Evolutionary conservation across 2,113 vertebrate species (phyloP).

Genomic region (Petroica traversi): DNA sequence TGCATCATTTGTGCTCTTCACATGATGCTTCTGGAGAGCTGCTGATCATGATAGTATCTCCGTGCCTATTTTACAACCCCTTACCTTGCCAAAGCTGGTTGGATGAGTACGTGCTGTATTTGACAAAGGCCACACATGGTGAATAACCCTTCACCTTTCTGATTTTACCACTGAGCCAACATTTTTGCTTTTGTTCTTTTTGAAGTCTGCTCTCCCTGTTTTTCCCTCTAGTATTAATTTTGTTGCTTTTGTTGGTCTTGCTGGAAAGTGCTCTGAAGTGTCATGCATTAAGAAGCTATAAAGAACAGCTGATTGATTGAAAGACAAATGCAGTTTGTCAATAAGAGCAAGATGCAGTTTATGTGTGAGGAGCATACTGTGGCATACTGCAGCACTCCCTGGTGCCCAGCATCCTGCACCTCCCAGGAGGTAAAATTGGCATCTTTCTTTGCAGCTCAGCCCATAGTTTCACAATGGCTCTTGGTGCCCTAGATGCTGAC

Average conservation of each 20-base stretch:
- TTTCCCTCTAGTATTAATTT: not conserved
- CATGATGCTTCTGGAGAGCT: not conserved
- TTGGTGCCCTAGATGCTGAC: not conserved
- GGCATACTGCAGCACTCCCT: fast-evolving
- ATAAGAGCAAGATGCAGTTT: not conserved
- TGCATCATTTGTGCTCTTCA: not conserved
- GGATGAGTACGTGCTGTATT: not conserved
- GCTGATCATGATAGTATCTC: not conserved
- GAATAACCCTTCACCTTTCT: not conserved
- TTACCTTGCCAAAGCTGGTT: not conserved
- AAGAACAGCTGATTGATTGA: not conserved
- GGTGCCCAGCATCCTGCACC: fast-evolving
- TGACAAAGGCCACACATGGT: not conserved
- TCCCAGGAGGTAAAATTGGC: fast-evolving
- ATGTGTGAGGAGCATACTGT: not conserved
- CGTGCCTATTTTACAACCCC: not conserved
- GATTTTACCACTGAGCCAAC: not conserved
- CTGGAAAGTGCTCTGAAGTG: not conserved
- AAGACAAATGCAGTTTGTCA: not conserved
- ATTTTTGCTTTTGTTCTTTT: not conserved
- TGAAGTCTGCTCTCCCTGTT: not conserved
- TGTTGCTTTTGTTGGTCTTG: not conserved
- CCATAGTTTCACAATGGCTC: not conserved
- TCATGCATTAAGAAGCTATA: not conserved
- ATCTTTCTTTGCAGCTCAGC: not conserved